These are phyloP conservation scores for Dasypogon diadema DNA, from an alignment of 2,888 invertebrate genomes.

Conservation along the genomic window DNA sequence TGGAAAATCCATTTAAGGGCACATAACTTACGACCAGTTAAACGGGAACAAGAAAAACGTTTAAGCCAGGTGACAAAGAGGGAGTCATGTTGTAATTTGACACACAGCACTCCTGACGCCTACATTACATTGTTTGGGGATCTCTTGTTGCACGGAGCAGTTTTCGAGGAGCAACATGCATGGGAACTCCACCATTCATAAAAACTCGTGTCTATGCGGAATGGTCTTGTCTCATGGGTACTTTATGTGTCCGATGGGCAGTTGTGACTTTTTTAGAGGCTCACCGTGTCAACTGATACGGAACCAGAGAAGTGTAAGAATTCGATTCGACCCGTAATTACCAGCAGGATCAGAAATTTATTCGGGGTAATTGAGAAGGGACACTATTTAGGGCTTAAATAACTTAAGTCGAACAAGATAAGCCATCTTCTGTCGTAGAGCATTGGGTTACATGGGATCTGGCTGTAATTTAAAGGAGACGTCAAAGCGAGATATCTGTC, in stretches of 20 bases:
- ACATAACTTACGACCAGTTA: constrained; percentile 41
- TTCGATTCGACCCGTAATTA: constrained; percentile 22
- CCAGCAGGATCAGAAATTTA: constrained; percentile 19
- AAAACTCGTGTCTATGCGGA: neutral
- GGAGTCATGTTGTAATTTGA: constrained; percentile 24
- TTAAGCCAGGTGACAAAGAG: constrained; percentile 32
- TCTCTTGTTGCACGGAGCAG: neutral
- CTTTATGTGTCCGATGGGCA: neutral
- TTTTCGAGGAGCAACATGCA: neutral
- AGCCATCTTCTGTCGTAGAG: neutral
- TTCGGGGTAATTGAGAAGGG: constrained; percentile 11
- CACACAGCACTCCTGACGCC: constrained; percentile 40
- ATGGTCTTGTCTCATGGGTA: neutral
- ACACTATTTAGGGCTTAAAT: neutral
- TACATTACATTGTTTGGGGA: constrained; percentile 1
- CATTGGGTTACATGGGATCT: neutral
- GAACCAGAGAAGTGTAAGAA: constrained; percentile 12
- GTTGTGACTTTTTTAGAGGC: constrained; percentile 7
- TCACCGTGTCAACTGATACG: constrained; percentile 20
- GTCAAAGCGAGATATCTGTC: neutral
- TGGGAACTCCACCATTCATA: neutral
- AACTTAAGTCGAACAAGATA: neutral
- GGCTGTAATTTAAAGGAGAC: neutral
- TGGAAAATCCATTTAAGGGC: constrained; percentile 34
- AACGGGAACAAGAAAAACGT: constrained; percentile 15